Evolutionary conservation across 1,140 invertebrate species (phyloP).

Genomic region (Colletes gigas): DNA sequence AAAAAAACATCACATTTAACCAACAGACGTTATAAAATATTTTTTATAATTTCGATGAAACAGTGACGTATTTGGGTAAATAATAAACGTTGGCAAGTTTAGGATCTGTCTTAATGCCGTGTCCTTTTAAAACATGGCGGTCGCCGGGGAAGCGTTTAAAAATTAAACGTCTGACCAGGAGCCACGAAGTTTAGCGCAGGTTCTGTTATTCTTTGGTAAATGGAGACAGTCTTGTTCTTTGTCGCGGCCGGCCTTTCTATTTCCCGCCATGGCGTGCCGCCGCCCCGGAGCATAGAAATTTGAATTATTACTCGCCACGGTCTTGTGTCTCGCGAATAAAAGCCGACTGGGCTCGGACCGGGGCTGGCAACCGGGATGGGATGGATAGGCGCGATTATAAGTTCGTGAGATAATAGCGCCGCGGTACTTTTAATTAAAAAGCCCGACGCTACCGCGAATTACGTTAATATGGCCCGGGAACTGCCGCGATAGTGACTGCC

Average conservation of each 20-base stretch:
- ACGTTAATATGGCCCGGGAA: constrained; percentile 67
- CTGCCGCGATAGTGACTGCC: constrained; percentile 13
- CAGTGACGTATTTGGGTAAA: too few species aligned
- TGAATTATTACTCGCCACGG: constrained; percentile 72
- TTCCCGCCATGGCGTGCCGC: constrained; percentile 23
- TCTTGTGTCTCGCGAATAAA: constrained; percentile 61
- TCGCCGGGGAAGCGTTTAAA: neutral
- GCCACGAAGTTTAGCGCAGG: neutral
- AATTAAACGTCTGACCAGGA: neutral
- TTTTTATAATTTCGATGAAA: too few species aligned
- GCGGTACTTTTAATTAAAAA: constrained; percentile 78
- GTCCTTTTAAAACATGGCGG: too few species aligned
- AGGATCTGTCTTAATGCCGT: too few species aligned
- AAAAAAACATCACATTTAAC: too few species aligned
- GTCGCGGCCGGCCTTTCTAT: constrained; percentile 18
- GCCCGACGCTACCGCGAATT: constrained; percentile 66
- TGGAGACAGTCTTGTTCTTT: constrained; percentile 45
- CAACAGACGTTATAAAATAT: too few species aligned
- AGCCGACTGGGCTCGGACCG: constrained; percentile 51
- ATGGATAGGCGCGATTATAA: constrained; percentile 71
- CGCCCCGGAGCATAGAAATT: constrained; percentile 53
- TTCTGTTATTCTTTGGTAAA: constrained; percentile 29
- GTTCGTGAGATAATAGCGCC: constrained; percentile 74
- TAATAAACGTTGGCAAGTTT: too few species aligned
- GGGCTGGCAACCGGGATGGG: constrained; percentile 1